Percentiles rank a stretch among this genome's conserved stretches.
phyloP scores from a whole-genome alignment of 2,888 invertebrate genomes.

The Temnothorax ravouxi region DNA sequence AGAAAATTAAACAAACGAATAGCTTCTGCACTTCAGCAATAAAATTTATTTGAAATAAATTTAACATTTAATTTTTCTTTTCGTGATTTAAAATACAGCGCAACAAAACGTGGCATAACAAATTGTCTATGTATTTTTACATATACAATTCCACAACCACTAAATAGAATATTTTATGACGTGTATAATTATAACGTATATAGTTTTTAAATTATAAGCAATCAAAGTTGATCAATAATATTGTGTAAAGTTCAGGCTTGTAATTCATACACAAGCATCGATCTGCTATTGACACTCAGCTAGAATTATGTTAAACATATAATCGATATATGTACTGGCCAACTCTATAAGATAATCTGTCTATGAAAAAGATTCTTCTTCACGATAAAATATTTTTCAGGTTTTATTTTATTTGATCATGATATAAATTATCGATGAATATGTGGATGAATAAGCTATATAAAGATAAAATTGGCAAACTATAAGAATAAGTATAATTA shows the following conservation, averaged over 20 bases:
- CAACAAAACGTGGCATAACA: neutral
- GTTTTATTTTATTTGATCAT: neutral
- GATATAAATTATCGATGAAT: conserved; percentile 1
- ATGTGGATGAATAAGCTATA: neutral
- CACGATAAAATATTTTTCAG: neutral
- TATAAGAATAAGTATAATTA: neutral
- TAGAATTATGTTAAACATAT: neutral
- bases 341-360: neutral
- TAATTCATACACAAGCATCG: neutral
- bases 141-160: neutral
- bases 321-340: neutral
- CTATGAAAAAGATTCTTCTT: neutral
- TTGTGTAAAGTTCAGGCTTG: neutral
- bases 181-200: neutral
- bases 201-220: neutral
- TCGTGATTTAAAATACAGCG: conserved; percentile 6
- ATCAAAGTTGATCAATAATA: neutral
- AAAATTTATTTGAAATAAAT: neutral
- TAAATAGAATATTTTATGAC: neutral
- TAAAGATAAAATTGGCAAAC: neutral
- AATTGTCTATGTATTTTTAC: no score
- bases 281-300: neutral
- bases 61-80: neutral
- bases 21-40: neutral
- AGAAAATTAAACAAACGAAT: neutral